Conservation (phyloP, 2,888 invertebrate species). For the Cerastoderma edule region DNA sequence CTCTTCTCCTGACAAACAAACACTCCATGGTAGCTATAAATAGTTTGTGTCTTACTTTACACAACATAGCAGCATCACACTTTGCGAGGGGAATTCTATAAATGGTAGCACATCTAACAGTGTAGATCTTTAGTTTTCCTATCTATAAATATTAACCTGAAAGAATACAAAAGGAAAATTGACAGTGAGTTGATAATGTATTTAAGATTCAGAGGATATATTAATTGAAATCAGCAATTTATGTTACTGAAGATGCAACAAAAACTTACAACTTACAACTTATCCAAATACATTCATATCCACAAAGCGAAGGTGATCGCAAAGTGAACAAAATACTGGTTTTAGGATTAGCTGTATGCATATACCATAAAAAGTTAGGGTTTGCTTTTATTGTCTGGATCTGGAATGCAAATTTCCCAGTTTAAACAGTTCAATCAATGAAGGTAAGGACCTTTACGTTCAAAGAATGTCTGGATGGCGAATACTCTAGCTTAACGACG, state of each 20-base stretch:
- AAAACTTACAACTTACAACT: too few relatives aligned
- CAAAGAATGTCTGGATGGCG: too few relatives aligned
- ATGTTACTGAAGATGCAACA: too few relatives aligned
- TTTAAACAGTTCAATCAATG: too few relatives aligned
- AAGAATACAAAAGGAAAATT: neutral
- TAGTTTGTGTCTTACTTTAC: neutral
- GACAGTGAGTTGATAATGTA: neutral
- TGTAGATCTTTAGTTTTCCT: neutral
- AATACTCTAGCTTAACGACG: too few relatives aligned
- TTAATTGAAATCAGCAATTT: neutral
- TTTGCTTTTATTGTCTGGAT: neutral
- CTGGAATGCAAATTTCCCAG: too few relatives aligned
- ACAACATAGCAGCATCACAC: slow-evolving; percentile 19
- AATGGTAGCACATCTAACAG: slow-evolving; percentile 18
- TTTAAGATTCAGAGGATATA: neutral
- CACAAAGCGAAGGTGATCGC: too few relatives aligned
- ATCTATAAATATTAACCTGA: slow-evolving; percentile 18
- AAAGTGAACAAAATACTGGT: too few relatives aligned
- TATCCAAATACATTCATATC: too few relatives aligned
- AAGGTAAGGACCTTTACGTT: too few relatives aligned
- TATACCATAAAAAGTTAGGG: too few relatives aligned
- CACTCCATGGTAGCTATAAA: slow-evolving; percentile 12
- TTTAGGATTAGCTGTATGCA: too few relatives aligned
- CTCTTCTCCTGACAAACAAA: slow-evolving; percentile 4
- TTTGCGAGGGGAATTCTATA: slow-evolving; percentile 24